Conservation (phyloP, 2,888 invertebrate genomes). For the Iselma pallidipennis region DNA sequence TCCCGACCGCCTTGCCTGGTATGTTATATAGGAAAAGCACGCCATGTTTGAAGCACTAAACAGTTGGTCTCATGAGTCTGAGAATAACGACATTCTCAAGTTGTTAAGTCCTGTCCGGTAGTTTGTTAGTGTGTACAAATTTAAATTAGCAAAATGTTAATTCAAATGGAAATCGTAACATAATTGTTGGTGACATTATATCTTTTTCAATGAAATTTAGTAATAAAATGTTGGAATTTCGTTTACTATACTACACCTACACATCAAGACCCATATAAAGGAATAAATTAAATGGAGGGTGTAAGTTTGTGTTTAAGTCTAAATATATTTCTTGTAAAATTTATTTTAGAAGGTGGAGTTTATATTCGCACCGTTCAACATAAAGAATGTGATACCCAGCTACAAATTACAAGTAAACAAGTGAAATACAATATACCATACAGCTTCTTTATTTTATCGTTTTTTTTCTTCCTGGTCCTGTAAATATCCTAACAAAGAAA, state of each 20-base stretch:
- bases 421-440: not conserved
- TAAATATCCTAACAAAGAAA: not conserved
- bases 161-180: constrained; percentile 5
- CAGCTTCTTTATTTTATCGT: not conserved
- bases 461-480: not conserved
- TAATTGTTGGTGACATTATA: constrained; percentile 1
- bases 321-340: constrained; percentile 38
- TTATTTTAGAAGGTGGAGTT: constrained; percentile 29
- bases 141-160: constrained; percentile 25
- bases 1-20: constrained; percentile 8
- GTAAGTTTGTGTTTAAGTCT: constrained; percentile 35
- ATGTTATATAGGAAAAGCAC: constrained; percentile 16
- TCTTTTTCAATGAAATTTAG: not conserved
- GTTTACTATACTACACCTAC: constrained; percentile 31
- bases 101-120: constrained; percentile 26
- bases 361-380: constrained; percentile 9
- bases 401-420: constrained; percentile 10
- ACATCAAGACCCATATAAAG: constrained; percentile 36
- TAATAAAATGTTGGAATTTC: constrained; percentile 30
- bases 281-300: constrained; percentile 39
- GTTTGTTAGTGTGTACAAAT: constrained; percentile 25
- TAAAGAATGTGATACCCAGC: constrained; percentile 6
- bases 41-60: constrained; percentile 23
- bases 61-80: constrained; percentile 22
- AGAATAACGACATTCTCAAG: constrained; percentile 24